Evolutionary conservation across 2,797 vertebrate species (phyloP), one percentile per base, ranked within the genome.

Genomic region (Alca torda): DNA sequence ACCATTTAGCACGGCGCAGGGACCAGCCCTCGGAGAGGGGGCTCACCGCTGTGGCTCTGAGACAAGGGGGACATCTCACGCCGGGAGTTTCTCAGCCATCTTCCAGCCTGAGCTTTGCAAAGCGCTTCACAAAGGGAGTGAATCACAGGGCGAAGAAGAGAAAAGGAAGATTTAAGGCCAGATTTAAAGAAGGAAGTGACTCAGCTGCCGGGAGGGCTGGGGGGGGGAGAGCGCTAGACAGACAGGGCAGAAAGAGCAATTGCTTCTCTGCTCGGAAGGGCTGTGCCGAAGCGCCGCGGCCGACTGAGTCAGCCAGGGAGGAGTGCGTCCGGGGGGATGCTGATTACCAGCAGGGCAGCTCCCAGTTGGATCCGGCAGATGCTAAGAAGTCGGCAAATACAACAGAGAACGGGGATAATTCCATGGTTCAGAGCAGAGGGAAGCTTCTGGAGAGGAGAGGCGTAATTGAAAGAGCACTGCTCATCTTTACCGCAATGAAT

Each of bases 181-280:
- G 95, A 94, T 93, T 93, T 93, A 57, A 94, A 93, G 89, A 92
- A 95, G 93, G 95, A 96, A 97, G 91, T 95, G 92, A 97, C 91
- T 97, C 94, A 96, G 84, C 92, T 53, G 10, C 80, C 0, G 1
- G 76, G 73, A 95, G 79, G 77, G 59, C 45, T 86, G 7, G 64
- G 14, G 8, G 37, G 16, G 59, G 54, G 61, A 79, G 77, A 91
- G 94, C 74, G 95, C 80, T 74, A 95, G 80, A 84, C 76, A 94
- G 92, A 72, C 39, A 90, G 93, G 95, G 93, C 79, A 96, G 94
- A 96, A 95, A 94, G 87, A 95, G 89, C 91, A 93, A 72, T 87
- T 84, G 91, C 88, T 93, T 79, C 92, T 85, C 72, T 92, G 87
- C 84, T 95, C 0, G 0, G 86, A 96, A 96, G 85, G 80, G 93